Evolutionary conservation across 1,140 invertebrate genomes (phyloP).

Genomic region (Trichonephila clavata): DNA sequence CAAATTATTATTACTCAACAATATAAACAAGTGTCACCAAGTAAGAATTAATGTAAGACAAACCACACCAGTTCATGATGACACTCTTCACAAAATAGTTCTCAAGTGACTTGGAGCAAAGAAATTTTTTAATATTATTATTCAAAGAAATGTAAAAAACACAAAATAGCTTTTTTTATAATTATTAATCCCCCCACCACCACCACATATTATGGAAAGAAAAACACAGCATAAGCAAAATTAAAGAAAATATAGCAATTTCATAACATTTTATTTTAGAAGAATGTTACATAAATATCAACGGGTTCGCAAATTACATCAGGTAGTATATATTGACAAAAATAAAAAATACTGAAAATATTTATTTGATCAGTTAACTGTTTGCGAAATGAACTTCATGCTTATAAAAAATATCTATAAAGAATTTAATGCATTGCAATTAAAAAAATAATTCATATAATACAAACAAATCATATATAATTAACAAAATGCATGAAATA

Average conservation of each 20-base stretch:
- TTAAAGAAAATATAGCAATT: not conserved
- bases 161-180: too few species aligned
- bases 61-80: too few species aligned
- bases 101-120: too few species aligned
- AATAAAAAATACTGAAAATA: not conserved
- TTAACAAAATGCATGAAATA: constrained; percentile 15
- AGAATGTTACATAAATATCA: not conserved
- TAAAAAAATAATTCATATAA: not conserved
- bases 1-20: too few species aligned
- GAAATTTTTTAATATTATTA: too few species aligned
- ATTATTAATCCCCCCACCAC: too few species aligned
- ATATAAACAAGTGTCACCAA: too few species aligned
- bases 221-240: not conserved
- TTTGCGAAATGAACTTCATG: not conserved
- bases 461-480: not conserved
- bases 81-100: too few species aligned
- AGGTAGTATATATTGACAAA: not conserved
- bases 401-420: not conserved
- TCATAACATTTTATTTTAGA: not conserved
- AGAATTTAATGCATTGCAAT: not conserved
- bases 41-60: too few species aligned
- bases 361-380: not conserved
- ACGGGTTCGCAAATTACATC: not conserved
- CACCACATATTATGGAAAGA: not conserved
- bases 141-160: too few species aligned